Percentiles rank a stretch among this genome's conserved stretches.
These are phyloP conservation scores for Gymnosoma rotundatum DNA, from an alignment of 2,888 invertebrate genomes.

Conservation along the genomic window DNA sequence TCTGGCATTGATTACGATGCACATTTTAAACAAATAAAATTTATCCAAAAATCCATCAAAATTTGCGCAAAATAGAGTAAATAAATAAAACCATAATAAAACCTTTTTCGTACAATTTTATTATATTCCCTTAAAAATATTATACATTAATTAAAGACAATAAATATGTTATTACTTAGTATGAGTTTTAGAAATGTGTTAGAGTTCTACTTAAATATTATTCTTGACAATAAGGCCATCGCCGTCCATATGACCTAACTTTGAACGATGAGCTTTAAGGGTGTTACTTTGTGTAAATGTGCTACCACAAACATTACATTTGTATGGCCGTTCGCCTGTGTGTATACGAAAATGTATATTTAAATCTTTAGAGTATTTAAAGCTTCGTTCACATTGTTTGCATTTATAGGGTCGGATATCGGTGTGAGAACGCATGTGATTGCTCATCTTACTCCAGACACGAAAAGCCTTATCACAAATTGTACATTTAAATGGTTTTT, in stretches of 20 bases:
- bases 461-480: constrained; percentile 64
- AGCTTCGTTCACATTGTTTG: constrained; percentile 61
- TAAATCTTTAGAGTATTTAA: constrained; percentile 68
- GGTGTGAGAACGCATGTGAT: constrained; percentile 66
- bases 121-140: not conserved
- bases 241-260: constrained; percentile 60
- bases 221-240: constrained; percentile 7
- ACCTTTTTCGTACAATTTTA: no score
- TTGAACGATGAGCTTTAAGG: constrained; percentile 58
- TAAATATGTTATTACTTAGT: not conserved
- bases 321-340: constrained; percentile 64
- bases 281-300: constrained; percentile 66
- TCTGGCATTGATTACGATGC: no score
- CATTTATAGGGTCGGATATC: constrained; percentile 65
- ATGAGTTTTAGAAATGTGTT: not conserved
- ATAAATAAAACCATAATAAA: no score
- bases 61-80: no score
- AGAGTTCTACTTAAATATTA: not conserved
- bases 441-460: constrained; percentile 57
- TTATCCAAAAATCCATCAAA: no score
- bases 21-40: no score
- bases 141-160: not conserved
- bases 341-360: constrained; percentile 66
- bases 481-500: constrained; percentile 64
- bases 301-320: constrained; percentile 62